Evolutionary conservation across 2,888 invertebrate genomes (phyloP), one percentile per base, ranked within the genome.

Genomic region (Sminthurides aquaticus): DNA sequence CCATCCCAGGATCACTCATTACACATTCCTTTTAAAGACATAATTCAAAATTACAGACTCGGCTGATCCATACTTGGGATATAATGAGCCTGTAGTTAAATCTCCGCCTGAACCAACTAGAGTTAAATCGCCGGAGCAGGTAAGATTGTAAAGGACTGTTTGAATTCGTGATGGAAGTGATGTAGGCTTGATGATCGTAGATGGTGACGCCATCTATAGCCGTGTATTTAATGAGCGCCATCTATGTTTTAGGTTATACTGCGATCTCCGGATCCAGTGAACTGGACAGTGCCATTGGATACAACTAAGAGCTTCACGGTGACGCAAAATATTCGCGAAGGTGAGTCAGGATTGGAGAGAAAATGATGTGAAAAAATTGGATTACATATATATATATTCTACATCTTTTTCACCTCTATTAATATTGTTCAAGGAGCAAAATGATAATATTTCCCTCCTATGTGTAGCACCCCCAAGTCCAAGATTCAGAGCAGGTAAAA

Each of bases 271-370:
- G 93, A 93, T 81, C 93, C 93, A 60, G 93, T 93, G 76, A 92
- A 92, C 81, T 94, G 93, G 93, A 93, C 92, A 60, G 92, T 93
- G 68, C 92, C 93, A 62, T 83, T 93, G 77, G 93, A 94, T 80
- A 93, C 91, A 74, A 91, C 92, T 76, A 92, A 91, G 82, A 91
- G 91, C 49, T 92, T 92, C 80, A 91, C 92, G 52, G 92, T 92
- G 75, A 92, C 91, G 68, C 92, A 92, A 82, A 92, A 91, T 81
- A 90, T 92, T 76, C 87, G 72, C 64, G 73, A 73, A 70, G 74
- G 74, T 74, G 67, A 70, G 72, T 60, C 20, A 26, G 29, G 8
- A 11, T 25, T n/a, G n/a, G n/a, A 18, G 5, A 49, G 22, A 60
- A 25, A 28, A 22, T n/a, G n/a, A 24, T 48, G 24, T 25, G 3